Percentiles rank a stretch among this genome's conserved stretches.
Conservation (phyloP, 1,140 invertebrate genomes). For the Polypedilum vanderplanki region DNA sequence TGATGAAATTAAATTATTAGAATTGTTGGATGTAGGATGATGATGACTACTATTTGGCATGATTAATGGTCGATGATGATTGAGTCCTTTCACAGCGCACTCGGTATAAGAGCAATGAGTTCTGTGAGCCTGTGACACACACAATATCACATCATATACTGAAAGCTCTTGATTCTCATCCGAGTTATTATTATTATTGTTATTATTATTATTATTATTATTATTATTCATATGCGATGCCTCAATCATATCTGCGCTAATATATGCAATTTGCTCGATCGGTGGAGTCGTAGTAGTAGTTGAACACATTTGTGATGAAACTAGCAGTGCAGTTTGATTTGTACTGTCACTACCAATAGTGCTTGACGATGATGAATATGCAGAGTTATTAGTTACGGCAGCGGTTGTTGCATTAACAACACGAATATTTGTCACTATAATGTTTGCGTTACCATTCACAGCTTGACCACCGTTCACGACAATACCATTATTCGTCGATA, state of each 20-base stretch:
- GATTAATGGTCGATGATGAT: conserved; percentile 45
- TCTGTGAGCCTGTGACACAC: conserved; percentile 84
- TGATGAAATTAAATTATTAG: conserved; percentile 24
- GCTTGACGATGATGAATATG: conserved; percentile 38
- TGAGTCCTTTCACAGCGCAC: conserved; percentile 69
- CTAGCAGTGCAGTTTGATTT: conserved; percentile 35
- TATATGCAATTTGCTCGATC: conserved; percentile 22
- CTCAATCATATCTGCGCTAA: conserved; percentile 17
- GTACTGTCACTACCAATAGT: conserved; percentile 38
- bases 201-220: conserved; percentile 38
- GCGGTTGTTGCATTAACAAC: conserved; percentile 34
- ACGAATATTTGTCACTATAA: conserved; percentile 38
- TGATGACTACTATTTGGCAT: conserved; percentile 44
- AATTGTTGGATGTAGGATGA: not conserved
- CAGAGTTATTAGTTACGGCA: conserved; percentile 32
- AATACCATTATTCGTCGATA: conserved; percentile 32
- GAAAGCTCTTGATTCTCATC: conserved; percentile 51
- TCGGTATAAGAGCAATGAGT: conserved; percentile 85
- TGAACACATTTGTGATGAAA: conserved; percentile 27
- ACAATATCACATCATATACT: conserved; percentile 78
- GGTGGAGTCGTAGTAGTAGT: conserved; percentile 22
- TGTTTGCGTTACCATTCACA: conserved; percentile 33
- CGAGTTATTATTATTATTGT: conserved; percentile 35
- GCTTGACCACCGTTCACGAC: conserved; percentile 25
- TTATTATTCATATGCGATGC: conserved; percentile 34